Conservation (phyloP, 1,140 invertebrate species). For the Gerris buenoi region DNA sequence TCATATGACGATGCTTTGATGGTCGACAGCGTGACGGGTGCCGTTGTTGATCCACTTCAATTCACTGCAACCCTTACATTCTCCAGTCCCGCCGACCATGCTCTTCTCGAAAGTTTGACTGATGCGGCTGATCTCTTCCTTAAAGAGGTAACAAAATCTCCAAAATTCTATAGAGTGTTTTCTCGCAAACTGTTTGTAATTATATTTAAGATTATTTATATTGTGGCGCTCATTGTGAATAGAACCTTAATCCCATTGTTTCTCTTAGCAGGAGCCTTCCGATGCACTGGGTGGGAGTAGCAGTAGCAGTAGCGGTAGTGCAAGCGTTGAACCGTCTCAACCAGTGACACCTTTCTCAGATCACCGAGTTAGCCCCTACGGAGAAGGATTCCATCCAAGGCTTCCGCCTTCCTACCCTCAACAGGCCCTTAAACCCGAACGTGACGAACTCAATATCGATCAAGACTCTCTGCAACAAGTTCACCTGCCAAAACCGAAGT, state of each 20-base stretch:
- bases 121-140: slow-evolving; percentile 62
- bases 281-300: background rate
- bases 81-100: slow-evolving; percentile 55
- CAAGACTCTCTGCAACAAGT: background rate
- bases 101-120: slow-evolving; percentile 47
- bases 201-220: too few relatives aligned
- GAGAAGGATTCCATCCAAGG: background rate
- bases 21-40: slow-evolving; percentile 56
- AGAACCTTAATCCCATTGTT: too few relatives aligned
- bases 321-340: background rate
- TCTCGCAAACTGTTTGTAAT: too few relatives aligned
- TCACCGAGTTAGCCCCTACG: background rate
- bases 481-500: background rate
- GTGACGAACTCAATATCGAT: background rate
- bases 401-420: background rate
- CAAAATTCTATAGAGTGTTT: too few relatives aligned
- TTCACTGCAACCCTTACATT: slow-evolving; percentile 66
- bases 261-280: background rate
- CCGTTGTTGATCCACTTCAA: slow-evolving; percentile 60
- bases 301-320: background rate
- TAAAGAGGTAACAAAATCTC: slow-evolving; percentile 25
- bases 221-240: too few relatives aligned
- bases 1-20: slow-evolving; percentile 59
- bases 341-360: background rate
- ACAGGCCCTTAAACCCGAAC: background rate